phyloP scores from a whole-genome alignment of 2,113 vertebrate species.

The Genyomyrus donnyi region DNA sequence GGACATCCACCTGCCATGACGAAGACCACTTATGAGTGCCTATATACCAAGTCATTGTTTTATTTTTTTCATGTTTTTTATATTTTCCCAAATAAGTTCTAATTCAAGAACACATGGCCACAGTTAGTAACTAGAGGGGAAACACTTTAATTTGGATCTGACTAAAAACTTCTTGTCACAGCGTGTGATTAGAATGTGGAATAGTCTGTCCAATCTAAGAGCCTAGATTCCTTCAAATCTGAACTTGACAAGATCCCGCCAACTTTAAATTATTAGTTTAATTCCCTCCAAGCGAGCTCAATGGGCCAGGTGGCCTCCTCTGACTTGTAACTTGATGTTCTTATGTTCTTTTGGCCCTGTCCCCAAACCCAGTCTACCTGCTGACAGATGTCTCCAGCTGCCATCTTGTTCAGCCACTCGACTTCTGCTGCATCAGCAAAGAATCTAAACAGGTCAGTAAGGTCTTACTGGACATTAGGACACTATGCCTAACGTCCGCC shows the following conservation, averaged over 20 bases:
- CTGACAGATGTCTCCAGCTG: constrained; percentile 72
- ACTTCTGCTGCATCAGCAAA: constrained; percentile 92
- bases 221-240: neutral
- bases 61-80: neutral
- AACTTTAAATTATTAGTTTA: neutral
- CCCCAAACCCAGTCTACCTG: constrained; percentile 70
- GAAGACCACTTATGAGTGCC: neutral
- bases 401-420: constrained; percentile 80
- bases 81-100: neutral
- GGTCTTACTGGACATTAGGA: constrained; percentile 9
- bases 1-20: neutral
- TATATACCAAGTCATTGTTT: neutral
- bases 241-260: neutral
- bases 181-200: neutral
- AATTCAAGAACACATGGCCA: neutral
- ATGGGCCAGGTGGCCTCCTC: neutral
- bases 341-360: neutral
- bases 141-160: neutral
- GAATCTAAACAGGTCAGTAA: constrained; percentile 79
- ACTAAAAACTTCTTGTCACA: neutral
- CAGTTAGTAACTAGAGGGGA: neutral
- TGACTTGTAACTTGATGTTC: neutral
- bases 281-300: neutral
- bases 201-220: neutral
- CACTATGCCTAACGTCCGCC: neutral